Evolutionary conservation across 2,888 invertebrate species (phyloP).

Genomic region (Pristionchus maxplancki): DNA sequence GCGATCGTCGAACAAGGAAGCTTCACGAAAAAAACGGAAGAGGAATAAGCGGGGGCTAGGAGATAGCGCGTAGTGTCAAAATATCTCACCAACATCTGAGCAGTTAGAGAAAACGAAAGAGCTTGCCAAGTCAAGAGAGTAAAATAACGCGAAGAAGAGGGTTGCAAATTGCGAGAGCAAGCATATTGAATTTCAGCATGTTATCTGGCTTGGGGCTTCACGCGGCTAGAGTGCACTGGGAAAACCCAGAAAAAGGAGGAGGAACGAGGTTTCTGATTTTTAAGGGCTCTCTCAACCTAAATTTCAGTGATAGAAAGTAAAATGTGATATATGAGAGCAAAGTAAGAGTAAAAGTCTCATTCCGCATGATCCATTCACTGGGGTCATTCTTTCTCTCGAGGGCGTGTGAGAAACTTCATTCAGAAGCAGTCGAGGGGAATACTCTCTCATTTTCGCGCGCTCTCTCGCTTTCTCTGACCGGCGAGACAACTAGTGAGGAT

Average conservation of each 20-base stretch:
- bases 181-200: constrained; percentile 28
- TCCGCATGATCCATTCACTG: not conserved
- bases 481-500: not conserved
- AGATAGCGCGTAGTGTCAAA: constrained; percentile 15
- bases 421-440: not conserved
- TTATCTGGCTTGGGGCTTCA: not conserved
- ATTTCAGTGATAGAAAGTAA: not conserved
- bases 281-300: not conserved
- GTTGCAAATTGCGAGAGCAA: constrained; percentile 15
- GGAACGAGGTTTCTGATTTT: not conserved
- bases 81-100: no score
- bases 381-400: not conserved
- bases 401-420: not conserved
- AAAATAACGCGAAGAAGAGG: not conserved
- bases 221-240: not conserved
- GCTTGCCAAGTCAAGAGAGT: not conserved
- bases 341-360: not conserved
- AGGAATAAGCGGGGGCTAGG: not conserved
- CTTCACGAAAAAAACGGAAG: not conserved
- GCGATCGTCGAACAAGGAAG: not conserved
- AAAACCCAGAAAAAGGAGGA: not conserved
- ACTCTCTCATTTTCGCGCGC: not conserved
- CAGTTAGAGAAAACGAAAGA: not conserved
- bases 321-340: no score
- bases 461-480: not conserved